Evolutionary conservation across 2,113 vertebrate genomes (phyloP), one percentile per base, ranked within the genome.

Genomic region (Pangasianodon gigas): DNA sequence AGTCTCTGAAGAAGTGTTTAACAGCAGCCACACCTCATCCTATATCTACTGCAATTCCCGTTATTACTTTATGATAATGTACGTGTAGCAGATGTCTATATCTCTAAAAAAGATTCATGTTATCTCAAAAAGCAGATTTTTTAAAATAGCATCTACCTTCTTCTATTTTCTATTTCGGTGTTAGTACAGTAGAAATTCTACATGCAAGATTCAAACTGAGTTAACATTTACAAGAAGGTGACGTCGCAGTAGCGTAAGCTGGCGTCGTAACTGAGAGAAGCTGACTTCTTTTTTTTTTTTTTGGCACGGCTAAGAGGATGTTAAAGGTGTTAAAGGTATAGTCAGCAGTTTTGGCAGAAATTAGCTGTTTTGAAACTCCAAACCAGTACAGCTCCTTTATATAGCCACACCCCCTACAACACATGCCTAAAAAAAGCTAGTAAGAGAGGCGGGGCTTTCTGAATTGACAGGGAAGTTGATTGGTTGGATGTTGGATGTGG

Each of bases 221-320:
- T 80, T 79, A 86, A 89, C 88, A 89, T 89, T 60, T 84, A 89
- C 88, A 89, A 89, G 81, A 69, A 56, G 67, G 81, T 54, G 82
- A 74, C 88, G 37, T 65, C 81, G 14, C 51, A 32, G 18, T 84
- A 69, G 32, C 24, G 32, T 71, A 71, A 85, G 24, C 67, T 84
- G 37, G 46, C 67, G 41, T 51, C 51, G 26, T 14, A 32, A 51
- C 65, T 84, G 62, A 89, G 67, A 74, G 37, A 46, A 84, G 69
- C 83, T 41, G 84, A 65, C 56, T 58, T 71, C 19, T 29, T 18
- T 54, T 44, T 48, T 52, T 67, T 67, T 82, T 52, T 83, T 89
- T 89, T 84, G 58, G 81, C 81, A 75, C 81, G 44, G 81, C 65
- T 41, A 60, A 19, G 48, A 82, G 44, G 21, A 85, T 48, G n/a